Conservation (phyloP, 2,797 vertebrate genomes). For the Delichon dasypus region DNA sequence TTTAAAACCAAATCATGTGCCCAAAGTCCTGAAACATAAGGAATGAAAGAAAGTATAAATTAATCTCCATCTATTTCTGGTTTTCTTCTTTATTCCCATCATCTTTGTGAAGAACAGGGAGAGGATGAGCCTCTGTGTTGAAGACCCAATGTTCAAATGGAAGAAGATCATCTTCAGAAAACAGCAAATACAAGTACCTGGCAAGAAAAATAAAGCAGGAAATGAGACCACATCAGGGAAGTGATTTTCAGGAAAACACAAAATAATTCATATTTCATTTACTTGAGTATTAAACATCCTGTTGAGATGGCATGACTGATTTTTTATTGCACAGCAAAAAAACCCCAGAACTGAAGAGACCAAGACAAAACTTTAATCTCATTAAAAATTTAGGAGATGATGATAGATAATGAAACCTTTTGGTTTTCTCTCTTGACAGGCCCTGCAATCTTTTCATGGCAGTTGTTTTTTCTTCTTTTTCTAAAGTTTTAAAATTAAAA, state of each 20-base stretch:
- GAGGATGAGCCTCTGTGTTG: constrained; percentile 96
- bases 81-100: constrained; percentile 72
- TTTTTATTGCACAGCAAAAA: neutral
- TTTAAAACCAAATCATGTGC: constrained; percentile 64
- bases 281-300: neutral
- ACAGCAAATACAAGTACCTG: constrained; percentile 95
- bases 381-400: neutral
- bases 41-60: constrained; percentile 55
- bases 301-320: neutral
- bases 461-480: neutral
- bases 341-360: neutral
- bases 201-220: neutral
- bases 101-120: constrained; percentile 86
- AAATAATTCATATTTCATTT: neutral
- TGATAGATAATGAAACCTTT: neutral
- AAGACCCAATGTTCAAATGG: constrained; percentile 96
- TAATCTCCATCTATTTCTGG: constrained; percentile 63
- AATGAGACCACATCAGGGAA: neutral
- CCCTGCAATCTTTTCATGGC: neutral
- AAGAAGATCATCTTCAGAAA: constrained; percentile 95
- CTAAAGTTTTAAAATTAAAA: neutral
- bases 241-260: neutral
- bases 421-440: neutral
- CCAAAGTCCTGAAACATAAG: constrained; percentile 52
- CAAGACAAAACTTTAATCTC: neutral